These are phyloP conservation scores for Prionchulus punctatus DNA, from an alignment of 2,888 invertebrate genomes.

Conservation along the genomic window DNA sequence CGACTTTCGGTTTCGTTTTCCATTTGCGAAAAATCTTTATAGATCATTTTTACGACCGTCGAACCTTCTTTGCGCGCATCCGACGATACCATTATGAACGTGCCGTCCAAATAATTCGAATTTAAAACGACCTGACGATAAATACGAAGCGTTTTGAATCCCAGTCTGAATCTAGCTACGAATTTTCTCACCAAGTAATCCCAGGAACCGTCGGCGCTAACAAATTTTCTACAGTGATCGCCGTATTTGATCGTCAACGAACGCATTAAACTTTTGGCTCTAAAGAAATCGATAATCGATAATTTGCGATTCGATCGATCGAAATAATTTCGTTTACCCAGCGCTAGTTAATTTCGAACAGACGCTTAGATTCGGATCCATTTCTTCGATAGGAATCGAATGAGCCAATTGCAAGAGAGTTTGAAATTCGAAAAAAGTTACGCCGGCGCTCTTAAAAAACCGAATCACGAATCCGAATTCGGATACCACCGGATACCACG, in stretches of 20 bases:
- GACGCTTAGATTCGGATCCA: too few relatives aligned
- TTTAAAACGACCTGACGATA: not conserved
- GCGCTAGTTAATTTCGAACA: too few relatives aligned
- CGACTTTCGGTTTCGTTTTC: not conserved
- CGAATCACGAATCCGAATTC: too few relatives aligned
- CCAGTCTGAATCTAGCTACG: not conserved
- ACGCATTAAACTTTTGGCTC: not conserved
- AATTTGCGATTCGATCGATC: too few relatives aligned
- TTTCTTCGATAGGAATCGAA: too few relatives aligned
- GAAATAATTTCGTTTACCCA: too few relatives aligned
- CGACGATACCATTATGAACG: not conserved
- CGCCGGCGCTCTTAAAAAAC: too few relatives aligned
- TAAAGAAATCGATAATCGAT: too few relatives aligned
- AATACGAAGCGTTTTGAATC: not conserved
- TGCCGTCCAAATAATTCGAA: slow-evolving; percentile 8
- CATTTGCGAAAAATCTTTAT: not conserved
- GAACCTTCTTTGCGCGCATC: not conserved
- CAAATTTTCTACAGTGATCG: not conserved
- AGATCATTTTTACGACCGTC: not conserved
- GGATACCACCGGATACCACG: not conserved
- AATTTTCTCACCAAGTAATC: not conserved
- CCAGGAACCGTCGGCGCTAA: not conserved
- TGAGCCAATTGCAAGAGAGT: too few relatives aligned
- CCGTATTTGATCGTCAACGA: not conserved
- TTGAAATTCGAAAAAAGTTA: too few relatives aligned